Evolutionary conservation across 2,888 invertebrate genomes (phyloP).

Genomic region (Pelosia muscerda): DNA sequence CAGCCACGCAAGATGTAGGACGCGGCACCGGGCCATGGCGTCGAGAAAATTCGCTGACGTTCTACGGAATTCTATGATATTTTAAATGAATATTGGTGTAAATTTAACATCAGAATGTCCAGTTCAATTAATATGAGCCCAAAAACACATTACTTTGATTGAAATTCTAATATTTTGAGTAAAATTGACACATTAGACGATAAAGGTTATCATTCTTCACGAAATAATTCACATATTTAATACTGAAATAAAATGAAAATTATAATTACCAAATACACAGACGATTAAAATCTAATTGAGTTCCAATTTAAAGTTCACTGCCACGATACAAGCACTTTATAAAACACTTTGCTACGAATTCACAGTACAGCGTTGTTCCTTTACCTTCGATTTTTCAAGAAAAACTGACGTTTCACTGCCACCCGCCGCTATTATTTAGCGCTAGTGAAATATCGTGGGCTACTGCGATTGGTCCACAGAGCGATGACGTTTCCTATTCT

Average conservation of each 20-base stretch:
- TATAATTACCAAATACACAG: slow-evolving; percentile 63
- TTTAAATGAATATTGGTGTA: slow-evolving; percentile 30
- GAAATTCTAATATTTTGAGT: slow-evolving; percentile 8
- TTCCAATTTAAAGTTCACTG: slow-evolving; percentile 61
- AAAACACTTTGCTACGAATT: slow-evolving; percentile 63
- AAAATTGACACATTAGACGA: slow-evolving; percentile 16
- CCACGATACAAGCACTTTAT: slow-evolving; percentile 73
- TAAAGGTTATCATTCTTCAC: slow-evolving; percentile 18
- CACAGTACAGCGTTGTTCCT: slow-evolving; percentile 61
- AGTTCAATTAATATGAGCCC: slow-evolving; percentile 3
- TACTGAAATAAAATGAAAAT: not conserved
- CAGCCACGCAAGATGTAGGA: slow-evolving; percentile 61
- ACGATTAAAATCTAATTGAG: slow-evolving; percentile 48
- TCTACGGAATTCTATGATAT: slow-evolving; percentile 28
- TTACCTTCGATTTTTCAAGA: slow-evolving; percentile 75
- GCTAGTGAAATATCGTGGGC: slow-evolving; percentile 88
- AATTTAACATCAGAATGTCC: slow-evolving; percentile 12
- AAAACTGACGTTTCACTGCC: slow-evolving; percentile 81
- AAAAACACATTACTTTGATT: not conserved
- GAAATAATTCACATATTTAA: not conserved
- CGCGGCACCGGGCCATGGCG: slow-evolving; percentile 64
- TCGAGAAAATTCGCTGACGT: slow-evolving; percentile 76
- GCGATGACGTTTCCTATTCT: slow-evolving; percentile 77
- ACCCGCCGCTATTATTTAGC: slow-evolving; percentile 84
- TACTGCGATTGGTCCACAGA: slow-evolving; percentile 80